Evolutionary conservation across 30 jellyfish, hydroid and myxozoan species (phyloP), one percentile per base, ranked within the genome.

Genomic region (Hydra vulgaris): DNA sequence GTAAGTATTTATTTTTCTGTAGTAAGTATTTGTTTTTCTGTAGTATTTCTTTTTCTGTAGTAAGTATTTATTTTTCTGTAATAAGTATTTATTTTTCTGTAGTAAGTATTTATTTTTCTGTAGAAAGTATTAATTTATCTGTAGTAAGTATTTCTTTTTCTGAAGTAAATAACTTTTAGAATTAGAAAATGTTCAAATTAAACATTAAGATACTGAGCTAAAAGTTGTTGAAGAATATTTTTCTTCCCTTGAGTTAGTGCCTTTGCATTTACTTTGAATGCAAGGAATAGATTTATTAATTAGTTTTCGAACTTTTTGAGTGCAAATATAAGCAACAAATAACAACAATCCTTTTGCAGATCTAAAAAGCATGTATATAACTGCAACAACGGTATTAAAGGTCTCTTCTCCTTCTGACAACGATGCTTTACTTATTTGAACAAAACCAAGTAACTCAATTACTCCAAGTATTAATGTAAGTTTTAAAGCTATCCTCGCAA

Each of bases 401-500:
- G 12, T 40, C 12, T 40, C 61, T 40, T 40, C 61, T 40, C 12
- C 61, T 12, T 40, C 61, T 40, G 61, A 3, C 12, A 40, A 40
- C 7, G 83, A 18, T 4, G 81, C 5, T 19, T 26, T 26, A 8
- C 4, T 20, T 23, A 73, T 73, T 79, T 79, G 86, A 18, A 79
- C 20, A 54, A 79, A 66, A 7, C 86, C 86, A 18, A 56, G 69
- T 7, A 79, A n/a, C 68, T 79, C 86, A n/a, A 79, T 79, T 54
- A 56, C 83, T 0, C 86, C 86, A 0, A 79, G 23, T 25, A 79
- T 21, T 20, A 79, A 18, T 4, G 69, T 1, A 17, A 79, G 86
- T 22, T 79, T 79, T 21, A 79, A 72, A 19, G 86, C 83, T 71
- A 79, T 54, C 67, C 84, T 72, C 8, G 86, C 83, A 20, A 79